A percentile compares a stretch with the other conserved stretches of the same genome.
Evolutionary conservation across 2,888 invertebrate species (phyloP).

Genomic region (Palloptera scutellata): DNA sequence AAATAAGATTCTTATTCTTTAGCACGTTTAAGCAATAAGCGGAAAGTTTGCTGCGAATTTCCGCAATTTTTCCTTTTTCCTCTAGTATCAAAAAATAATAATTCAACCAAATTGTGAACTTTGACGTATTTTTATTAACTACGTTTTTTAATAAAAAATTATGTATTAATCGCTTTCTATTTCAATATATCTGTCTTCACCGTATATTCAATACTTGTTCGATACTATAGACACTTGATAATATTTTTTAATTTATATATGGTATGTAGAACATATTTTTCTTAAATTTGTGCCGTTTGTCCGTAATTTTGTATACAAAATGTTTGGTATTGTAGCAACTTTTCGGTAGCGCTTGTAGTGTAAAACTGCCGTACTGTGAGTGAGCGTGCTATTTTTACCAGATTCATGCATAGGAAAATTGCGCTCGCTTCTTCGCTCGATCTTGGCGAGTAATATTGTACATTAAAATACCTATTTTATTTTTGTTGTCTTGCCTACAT

Average conservation of each 20-base stretch:
- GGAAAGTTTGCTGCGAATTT: too few species aligned
- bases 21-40: too few species aligned
- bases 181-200: too few species aligned
- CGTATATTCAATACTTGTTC: too few species aligned
- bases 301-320: conserved; percentile 14
- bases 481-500: not conserved
- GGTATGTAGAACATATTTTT: conserved; percentile 4
- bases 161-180: too few species aligned
- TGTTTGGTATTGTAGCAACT: conserved; percentile 47
- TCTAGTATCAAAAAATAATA: too few species aligned
- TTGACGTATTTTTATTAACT: too few species aligned
- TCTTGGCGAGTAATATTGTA: conserved; percentile 20
- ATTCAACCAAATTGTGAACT: too few species aligned
- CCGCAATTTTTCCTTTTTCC: too few species aligned
- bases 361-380: conserved; percentile 56
- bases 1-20: not conserved
- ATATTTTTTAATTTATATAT: not conserved
- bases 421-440: conserved; percentile 3
- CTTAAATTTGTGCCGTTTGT: conserved; percentile 6
- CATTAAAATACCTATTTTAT: not conserved
- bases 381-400: conserved; percentile 60
- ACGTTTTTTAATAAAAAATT: too few species aligned
- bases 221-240: too few species aligned
- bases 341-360: conserved; percentile 57
- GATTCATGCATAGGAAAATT: conserved; percentile 17